A percentile compares a stretch with the other conserved stretches of the same genome.
Evolutionary conservation across 2,113 vertebrate genomes (phyloP).

Genomic region (Clarias gariepinus): DNA sequence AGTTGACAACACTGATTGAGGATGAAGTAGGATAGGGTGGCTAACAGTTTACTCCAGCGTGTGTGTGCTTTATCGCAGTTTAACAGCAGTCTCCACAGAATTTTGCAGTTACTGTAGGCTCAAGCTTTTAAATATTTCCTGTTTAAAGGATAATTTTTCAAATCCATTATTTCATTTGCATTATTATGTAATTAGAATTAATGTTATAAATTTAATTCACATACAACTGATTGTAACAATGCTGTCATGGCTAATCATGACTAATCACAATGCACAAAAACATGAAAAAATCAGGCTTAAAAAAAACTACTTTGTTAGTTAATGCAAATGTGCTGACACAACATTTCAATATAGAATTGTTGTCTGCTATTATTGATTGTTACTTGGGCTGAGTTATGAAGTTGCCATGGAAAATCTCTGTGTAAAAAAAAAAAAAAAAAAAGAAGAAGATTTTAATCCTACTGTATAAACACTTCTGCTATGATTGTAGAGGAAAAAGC

Average conservation of each 20-base stretch:
- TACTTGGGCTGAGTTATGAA: slow-evolving; percentile 21
- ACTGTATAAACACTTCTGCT: slow-evolving; percentile 23
- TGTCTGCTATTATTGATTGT: slow-evolving; percentile 23
- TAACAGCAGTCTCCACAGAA: neutral
- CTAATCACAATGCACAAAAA: neutral
- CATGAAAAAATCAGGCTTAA: neutral
- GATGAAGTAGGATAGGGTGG: slow-evolving; percentile 43
- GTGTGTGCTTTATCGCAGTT: neutral
- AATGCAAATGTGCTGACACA: slow-evolving; percentile 17
- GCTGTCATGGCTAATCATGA: neutral
- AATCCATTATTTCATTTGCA: neutral
- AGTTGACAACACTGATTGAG: slow-evolving; percentile 70
- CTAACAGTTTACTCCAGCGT: slow-evolving; percentile 49
- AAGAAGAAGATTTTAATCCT: slow-evolving; percentile 29
- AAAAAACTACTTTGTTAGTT: neutral
- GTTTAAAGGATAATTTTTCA: neutral
- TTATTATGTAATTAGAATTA: slow-evolving; percentile 11
- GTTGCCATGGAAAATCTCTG: slow-evolving; percentile 12
- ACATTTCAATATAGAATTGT: slow-evolving; percentile 32
- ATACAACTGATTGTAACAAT: neutral
- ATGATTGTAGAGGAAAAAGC: slow-evolving; percentile 21
- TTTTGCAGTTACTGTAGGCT: neutral
- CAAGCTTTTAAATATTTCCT: neutral
- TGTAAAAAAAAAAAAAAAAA: slow-evolving; percentile 2
- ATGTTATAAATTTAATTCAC: neutral